Evolutionary conservation across 1,140 invertebrate genomes (phyloP), one percentile per base, ranked within the genome.

Genomic region (Archivesica marissinica): DNA sequence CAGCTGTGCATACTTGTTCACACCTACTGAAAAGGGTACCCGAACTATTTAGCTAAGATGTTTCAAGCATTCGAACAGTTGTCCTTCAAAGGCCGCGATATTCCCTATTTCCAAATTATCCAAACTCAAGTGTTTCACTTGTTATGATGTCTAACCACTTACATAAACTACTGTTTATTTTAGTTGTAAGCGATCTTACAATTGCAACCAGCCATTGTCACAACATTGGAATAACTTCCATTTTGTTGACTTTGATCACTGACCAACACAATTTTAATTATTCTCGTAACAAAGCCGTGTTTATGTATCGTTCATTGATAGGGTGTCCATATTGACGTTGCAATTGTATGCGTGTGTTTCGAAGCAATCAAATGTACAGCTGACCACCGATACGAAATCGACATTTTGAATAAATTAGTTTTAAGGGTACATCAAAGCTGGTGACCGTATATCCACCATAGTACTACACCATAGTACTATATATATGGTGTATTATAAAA

Each of bases 91-190:
- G 38, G 59, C 30, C 30, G 38, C 59, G 0, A 64, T 7, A 64
- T 64, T 64, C 30, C 30, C n/a, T 64, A 64, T 64, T 59, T 64
- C 38, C 59, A 64, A 64, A 17, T 64, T 64, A 64, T 35, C 33
- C 9, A 64, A 35, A n/a, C 28, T 64, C 59, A 64, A 64, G 59
- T 64, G 59, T 25, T 64, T 64, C 59, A 35, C 13, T 25, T 13
- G 15, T 35, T 64, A 30, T 33, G 28, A 64, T 64, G 33, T 64
- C 38, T 33, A 64, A 64, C 59, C 59, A 64, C 30, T 64, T 64
- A 13, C 33, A 64, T 17, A 35, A 64, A 35, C 9, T 9, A 25
- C 30, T 35, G 3, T 15, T 28, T 23, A 3, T 4, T 15, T 3
- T 2, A 4, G 23, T 4, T 28, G n/a, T 59, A 28, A 59, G 50